Percentiles rank a stretch among this genome's conserved stretches.
These are phyloP conservation scores for Cylindroiulus punctatus DNA, from an alignment of 2,888 invertebrate genomes.

Conservation along the genomic window DNA sequence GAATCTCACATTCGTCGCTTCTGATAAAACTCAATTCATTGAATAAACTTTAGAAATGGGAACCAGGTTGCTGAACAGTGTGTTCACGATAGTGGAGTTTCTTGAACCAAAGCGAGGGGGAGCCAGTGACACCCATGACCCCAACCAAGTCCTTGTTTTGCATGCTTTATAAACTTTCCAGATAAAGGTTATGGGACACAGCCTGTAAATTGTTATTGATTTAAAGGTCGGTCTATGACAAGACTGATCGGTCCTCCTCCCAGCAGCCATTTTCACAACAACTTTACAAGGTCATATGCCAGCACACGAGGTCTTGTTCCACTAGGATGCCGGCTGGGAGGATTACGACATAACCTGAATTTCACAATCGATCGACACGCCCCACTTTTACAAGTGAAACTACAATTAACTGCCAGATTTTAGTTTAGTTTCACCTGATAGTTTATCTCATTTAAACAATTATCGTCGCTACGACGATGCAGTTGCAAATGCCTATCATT, in stretches of 20 bases:
- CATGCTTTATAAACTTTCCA: not conserved
- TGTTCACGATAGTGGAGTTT: slow-evolving; percentile 5
- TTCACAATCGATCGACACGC: not conserved
- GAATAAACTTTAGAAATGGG: not conserved
- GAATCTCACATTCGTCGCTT: not conserved
- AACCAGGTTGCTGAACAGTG: slow-evolving; percentile 7
- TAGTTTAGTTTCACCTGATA: not conserved
- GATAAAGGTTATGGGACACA: not conserved
- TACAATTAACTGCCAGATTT: not conserved
- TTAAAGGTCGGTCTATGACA: not conserved
- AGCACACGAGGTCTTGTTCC: not conserved
- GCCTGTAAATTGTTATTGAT: not conserved
- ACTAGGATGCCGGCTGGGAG: not conserved
- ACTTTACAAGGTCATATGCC: not conserved
- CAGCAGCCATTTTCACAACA: not conserved
- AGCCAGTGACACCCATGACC: slow-evolving; percentile 10
- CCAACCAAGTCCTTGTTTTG: not conserved
- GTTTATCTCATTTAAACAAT: not conserved
- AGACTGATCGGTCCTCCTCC: not conserved
- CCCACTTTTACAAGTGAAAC: not conserved
- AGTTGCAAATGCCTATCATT: not conserved
- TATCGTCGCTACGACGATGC: not conserved
- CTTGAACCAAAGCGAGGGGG: slow-evolving; percentile 23
- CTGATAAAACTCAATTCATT: slow-evolving; percentile 16
- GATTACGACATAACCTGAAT: not conserved